These are phyloP conservation scores for Channa argus DNA, from an alignment of 2,113 vertebrate genomes.

Conservation along the genomic window DNA sequence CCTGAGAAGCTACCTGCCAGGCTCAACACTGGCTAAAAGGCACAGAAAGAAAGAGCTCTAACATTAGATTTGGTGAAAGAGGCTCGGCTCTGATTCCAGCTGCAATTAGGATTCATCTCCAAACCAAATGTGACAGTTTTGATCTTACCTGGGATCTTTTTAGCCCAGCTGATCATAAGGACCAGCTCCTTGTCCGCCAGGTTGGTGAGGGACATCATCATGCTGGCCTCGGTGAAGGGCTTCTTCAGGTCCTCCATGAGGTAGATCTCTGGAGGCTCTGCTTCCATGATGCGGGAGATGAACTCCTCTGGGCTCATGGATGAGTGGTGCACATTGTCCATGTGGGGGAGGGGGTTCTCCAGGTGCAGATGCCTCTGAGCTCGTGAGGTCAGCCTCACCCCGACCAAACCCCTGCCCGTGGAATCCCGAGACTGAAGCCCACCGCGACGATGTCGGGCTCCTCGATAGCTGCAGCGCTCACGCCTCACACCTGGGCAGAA, in stretches of 20 bases:
- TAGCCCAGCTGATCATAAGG: constrained; percentile 98
- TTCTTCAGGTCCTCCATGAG: constrained; percentile 88
- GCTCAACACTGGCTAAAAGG: constrained; percentile 13
- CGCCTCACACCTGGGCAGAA: constrained; percentile 86
- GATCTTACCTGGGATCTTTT: constrained; percentile 92
- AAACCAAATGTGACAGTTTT: background rate
- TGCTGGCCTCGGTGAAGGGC: constrained; percentile 94
- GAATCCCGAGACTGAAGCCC: constrained; percentile 74
- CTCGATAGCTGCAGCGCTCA: constrained; percentile 90
- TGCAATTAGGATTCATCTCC: background rate
- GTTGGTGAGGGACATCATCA: constrained; percentile 98
- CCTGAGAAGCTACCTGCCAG: constrained; percentile 44
- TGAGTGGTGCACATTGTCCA: constrained; percentile 68
- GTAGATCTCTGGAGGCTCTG: constrained; percentile 92
- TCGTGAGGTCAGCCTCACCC: constrained; percentile 57
- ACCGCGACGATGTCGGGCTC: constrained; percentile 85
- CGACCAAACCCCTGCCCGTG: constrained; percentile 62
- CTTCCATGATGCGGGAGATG: constrained; percentile 90
- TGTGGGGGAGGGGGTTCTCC: constrained; percentile 37
- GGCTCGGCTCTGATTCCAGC: no score
- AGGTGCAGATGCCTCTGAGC: constrained; percentile 67
- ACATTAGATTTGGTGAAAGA: background rate
- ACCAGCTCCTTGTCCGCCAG: constrained; percentile 97
- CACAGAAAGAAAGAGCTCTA: background rate
- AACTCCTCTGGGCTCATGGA: constrained; percentile 90